Evolutionary conservation across 2,113 vertebrate genomes (phyloP), one percentile per base, ranked within the genome.

Genomic region (Pagrus major): DNA sequence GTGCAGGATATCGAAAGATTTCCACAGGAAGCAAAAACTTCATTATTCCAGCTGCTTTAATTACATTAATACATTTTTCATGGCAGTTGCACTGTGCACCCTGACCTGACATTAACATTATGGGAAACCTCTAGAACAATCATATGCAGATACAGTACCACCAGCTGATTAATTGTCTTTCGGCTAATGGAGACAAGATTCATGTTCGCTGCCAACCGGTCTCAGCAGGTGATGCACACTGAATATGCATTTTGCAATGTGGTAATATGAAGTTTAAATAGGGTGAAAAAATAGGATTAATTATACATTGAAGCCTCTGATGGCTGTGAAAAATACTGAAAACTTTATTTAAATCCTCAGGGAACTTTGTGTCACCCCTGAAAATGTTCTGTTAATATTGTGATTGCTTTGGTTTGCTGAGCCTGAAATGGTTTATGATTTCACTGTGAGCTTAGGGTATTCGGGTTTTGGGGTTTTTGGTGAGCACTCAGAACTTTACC

Each of bases 81-180:
- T 81, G 42, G 20, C 60, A 58, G 69, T 35, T 18, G 33, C 47
- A 64, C 23, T 0, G 18, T 56, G 86, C 49, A 75, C 58, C 27
- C 39, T 81, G 86, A 89, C 83, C 83, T 25, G 63, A 66, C 51
- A 86, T 85, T 73, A 81, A 67, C 65, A 73, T 68, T 42, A 46
- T 65, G 64, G 55, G 39, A 87, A 77, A 82, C 52, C 76, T 75
- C 66, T 49, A 52, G 49, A 75, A 68, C 68, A 86, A 42, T 71
- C 20, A 75, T 75, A 83, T 85, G 85, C 81, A 31, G 76, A 82
- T 71, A 65, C 44, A 20, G 27, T 67, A 64, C 41, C 67, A 68
- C 42, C 61, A 35, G 67, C 83, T 84, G 83, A 89, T 80, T 86
- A 86, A 90, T 80, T 78, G 71, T 81, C 73, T 69, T 37, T 78